Conservation (phyloP, 2,113 vertebrate species). For the Cyanoramphus novaezelandiae region DNA sequence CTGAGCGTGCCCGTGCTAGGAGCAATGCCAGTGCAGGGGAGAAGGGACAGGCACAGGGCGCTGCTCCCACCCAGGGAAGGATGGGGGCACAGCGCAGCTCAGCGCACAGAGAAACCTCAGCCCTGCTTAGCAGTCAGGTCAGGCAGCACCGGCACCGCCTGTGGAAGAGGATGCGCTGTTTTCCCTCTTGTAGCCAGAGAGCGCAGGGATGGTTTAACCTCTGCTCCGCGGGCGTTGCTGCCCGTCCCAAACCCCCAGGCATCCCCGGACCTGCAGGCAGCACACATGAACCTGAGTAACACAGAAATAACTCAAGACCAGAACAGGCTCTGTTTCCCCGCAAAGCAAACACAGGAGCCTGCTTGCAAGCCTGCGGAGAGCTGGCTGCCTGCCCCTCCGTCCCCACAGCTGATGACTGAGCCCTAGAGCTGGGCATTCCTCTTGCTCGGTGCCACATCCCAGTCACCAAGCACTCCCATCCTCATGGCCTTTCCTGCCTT, state of each 20-base stretch:
- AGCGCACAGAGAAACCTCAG: background rate
- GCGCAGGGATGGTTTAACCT: background rate
- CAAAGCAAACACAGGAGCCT: background rate
- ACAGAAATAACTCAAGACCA: background rate
- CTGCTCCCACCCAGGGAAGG: background rate
- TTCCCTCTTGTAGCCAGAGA: background rate
- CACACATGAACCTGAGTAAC: background rate
- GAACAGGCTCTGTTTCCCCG: background rate
- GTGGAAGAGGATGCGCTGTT: background rate
- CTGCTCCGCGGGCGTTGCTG: rapidly evolving
- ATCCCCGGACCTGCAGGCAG: background rate
- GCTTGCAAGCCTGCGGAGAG: background rate
- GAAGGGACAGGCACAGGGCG: rapidly evolving
- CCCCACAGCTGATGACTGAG: background rate
- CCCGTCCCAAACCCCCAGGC: background rate
- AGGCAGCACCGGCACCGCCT: background rate
- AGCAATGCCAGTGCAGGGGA: rapidly evolving
- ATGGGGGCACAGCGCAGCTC: rapidly evolving
- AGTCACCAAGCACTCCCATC: background rate
- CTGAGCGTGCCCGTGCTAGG: background rate
- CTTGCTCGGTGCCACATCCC: background rate
- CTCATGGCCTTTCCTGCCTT: background rate
- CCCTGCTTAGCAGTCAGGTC: slow-evolving; percentile 33
- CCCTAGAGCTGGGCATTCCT: background rate
- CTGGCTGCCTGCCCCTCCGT: background rate